Base-by-base conservation (phyloP, 2,797 vertebrate genomes). In the Ataeniobius toweri region DNA sequence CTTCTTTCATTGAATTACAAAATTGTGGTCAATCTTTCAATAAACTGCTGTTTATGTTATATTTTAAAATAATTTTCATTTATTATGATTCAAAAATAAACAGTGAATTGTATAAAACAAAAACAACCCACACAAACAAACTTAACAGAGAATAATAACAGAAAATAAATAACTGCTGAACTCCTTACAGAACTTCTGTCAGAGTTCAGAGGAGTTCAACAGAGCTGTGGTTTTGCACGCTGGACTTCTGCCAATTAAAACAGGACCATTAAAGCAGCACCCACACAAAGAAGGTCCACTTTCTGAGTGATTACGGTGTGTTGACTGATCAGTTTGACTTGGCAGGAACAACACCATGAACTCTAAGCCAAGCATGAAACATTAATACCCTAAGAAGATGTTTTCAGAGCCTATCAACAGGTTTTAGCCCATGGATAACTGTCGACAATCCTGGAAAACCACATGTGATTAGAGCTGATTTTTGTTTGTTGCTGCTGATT, bases 271-370 rank as follows among this genome's bases (percentile, higher is more conserved):
- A 18, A 24, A 78, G 20, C 1, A 3, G 50, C 73, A 58, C 67
- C 53, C 80, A 46, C 24, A 72, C 24, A 71, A 48, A 80, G 26
- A 77, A 36, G 36, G 51, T 6, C 6, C 44, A 16, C 63, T 26
- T 1, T 58, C 5, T 46, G 67, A 78, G 48, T 71, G 79, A 82
- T 86, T 81, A 82, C 81, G 14, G 24, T 16, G 46, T 87, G 78
- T 76, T 86, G 83, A 88, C 75, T 73, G 80, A 67, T 56, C 36
- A 3, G 79, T 86, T 85, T 81, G 65, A 76, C 76, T 91, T 91
- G 83, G 87, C 86, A 73, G 71, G 6, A 31, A 10, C 14, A 12
- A 71, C 39, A 18, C 20, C 50, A 58, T 59, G 68, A 80, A 75
- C 82, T 28, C 13, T 65, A 70, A 72, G 48, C 63, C 76, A 22